A percentile compares a stretch with the other conserved stretches of the same genome.
Conservation (phyloP, 1,140 invertebrate genomes). For the Leptopilina clavipes region DNA sequence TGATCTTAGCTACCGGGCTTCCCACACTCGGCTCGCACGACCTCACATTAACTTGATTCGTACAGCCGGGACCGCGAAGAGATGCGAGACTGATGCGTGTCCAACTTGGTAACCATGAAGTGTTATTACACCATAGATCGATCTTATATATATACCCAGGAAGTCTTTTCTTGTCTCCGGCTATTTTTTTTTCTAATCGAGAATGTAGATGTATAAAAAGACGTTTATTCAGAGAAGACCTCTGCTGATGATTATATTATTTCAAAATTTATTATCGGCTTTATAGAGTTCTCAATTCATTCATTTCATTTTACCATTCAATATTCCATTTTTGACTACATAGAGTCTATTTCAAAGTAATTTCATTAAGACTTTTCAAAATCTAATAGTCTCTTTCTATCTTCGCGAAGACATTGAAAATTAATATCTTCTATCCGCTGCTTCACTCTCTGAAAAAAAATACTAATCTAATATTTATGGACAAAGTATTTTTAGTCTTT, state of each 20-base stretch:
- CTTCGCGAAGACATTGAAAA: neutral
- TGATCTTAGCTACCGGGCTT: conserved; percentile 52
- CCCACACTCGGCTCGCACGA: conserved; percentile 68
- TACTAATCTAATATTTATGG: no score
- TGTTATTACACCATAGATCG: conserved; percentile 23
- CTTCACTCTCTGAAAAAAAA: no score
- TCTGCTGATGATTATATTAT: neutral
- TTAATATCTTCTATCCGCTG: neutral
- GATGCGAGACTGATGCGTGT: conserved; percentile 66
- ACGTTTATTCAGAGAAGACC: conserved; percentile 34
- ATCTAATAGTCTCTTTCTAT: neutral
- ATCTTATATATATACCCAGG: conserved; percentile 6
- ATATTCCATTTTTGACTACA: no score
- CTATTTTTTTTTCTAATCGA: conserved; percentile 15
- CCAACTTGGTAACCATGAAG: conserved; percentile 54
- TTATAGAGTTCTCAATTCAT: neutral
- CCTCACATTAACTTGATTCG: conserved; percentile 60
- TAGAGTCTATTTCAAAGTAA: neutral
- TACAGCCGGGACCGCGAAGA: conserved; percentile 52
- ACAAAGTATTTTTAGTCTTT: no score
- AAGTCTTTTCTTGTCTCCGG: conserved; percentile 10
- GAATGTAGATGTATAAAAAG: conserved; percentile 30
- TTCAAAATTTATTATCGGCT: neutral
- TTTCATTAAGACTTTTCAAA: neutral
- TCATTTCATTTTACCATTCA: neutral